Base-by-base conservation (phyloP, 2,797 vertebrate genomes). In the Gymnocypris eckloni region DNA sequence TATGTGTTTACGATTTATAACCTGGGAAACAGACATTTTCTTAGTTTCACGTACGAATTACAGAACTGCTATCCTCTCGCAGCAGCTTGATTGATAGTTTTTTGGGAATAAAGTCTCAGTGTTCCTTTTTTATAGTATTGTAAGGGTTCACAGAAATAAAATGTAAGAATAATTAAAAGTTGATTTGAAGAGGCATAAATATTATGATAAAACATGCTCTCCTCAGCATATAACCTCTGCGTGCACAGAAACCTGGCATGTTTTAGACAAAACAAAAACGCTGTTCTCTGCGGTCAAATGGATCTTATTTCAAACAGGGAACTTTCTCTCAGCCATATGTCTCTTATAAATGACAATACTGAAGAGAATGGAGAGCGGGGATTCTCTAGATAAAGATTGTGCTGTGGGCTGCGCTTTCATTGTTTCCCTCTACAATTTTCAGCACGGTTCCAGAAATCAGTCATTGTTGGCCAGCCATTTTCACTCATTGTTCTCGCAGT, bases 401-500 rank as follows among this genome's bases (percentile, higher is more conserved):
- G 89, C 91, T 89, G 90, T 84, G 86, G 90, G 77, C 41, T 75
- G 48, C 50, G 81, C 75, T 86, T 86, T 90, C 88, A 91, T 93
- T 94, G 93, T 93, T 71, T 84, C 83, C n/a, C 70, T 76, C 87
- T 39, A 88, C 87, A 87, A 83, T 90, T 87, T 87, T 92, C 90
- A 87, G 92, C 90, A 88, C 91, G 91, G 92, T 95, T 94, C 93
- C 93, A 95, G 94, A 95, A 94, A 93, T 89, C 33, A 9, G 86
- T 79, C 90, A 93, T 92, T 94, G 93, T 95, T 91, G 86, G 88
- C 75, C 2, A 48, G 10, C 79, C 39, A 70, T 72, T 83, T 83
- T 83, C 79, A 52, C 61, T 71, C 54, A 83, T 71, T 85, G 59
- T 71, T 59, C 56, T 80, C 37, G 56, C 72, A 41, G 45, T 69